These are phyloP conservation scores for Dendrolimus houi DNA, from an alignment of 2,888 invertebrate species.

Conservation along the genomic window DNA sequence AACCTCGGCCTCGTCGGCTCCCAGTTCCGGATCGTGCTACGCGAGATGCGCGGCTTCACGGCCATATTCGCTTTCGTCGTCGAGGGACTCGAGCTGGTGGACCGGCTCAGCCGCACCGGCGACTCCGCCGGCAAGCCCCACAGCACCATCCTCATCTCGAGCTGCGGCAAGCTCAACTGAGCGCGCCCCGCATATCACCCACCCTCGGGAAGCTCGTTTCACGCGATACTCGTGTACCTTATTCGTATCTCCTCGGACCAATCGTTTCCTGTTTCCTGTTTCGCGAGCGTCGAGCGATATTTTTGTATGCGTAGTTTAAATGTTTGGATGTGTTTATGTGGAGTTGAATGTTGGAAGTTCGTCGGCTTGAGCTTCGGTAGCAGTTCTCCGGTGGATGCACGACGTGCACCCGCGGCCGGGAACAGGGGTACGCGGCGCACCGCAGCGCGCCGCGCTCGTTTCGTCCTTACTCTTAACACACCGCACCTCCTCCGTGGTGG, in stretches of 20 bases:
- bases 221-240: conserved; percentile 14
- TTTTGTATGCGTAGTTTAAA: conserved; percentile 25
- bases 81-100: conserved; percentile 86
- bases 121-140: conserved; percentile 87
- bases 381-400: not conserved
- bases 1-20: conserved; percentile 89
- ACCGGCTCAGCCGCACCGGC: conserved; percentile 85
- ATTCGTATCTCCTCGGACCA: conserved; percentile 20
- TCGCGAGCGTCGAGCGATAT: conserved; percentile 22
- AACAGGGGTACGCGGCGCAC: not conserved
- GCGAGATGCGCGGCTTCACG: conserved; percentile 89
- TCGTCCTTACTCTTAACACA: not conserved
- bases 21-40: conserved; percentile 87
- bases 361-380: conserved; percentile 27
- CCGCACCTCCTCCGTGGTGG: too few relatives aligned
- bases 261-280: conserved; percentile 14
- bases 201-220: not conserved
- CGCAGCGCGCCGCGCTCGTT: too few relatives aligned
- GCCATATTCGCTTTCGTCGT: conserved; percentile 89
- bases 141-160: conserved; percentile 82
- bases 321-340: conserved; percentile 30
- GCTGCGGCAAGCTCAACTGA: conserved; percentile 83
- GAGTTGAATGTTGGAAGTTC: conserved; percentile 15
- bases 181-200: conserved; percentile 3
- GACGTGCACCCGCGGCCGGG: not conserved